phyloP scores from a whole-genome alignment of 2,113 vertebrate species.

The Sander vitreus region DNA sequence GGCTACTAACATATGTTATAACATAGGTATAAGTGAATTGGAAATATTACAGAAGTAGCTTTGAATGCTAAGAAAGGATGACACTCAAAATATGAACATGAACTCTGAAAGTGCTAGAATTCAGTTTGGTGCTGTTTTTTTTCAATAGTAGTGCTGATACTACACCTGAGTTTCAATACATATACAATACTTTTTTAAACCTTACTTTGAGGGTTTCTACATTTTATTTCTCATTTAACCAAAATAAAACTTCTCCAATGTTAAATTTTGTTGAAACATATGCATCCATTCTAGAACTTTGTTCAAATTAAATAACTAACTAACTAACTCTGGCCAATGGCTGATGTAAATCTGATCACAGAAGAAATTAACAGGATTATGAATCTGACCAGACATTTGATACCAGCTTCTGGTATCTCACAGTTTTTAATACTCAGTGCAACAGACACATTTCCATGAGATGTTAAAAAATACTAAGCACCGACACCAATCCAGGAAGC shows the following conservation, averaged over 20 bases:
- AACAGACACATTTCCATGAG: background rate
- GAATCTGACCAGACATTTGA: background rate
- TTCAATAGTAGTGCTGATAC: background rate
- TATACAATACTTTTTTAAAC: background rate
- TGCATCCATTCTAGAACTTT: background rate
- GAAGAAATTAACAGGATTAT: background rate
- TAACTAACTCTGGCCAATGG: constrained; percentile 4
- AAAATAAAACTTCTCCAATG: constrained; percentile 1
- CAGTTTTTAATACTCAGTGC: background rate
- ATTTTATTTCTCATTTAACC: background rate
- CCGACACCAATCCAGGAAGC: constrained; percentile 12
- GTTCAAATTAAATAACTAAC: background rate
- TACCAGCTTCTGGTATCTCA: background rate
- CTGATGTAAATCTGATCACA: background rate
- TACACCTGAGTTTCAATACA: background rate
- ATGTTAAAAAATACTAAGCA: background rate
- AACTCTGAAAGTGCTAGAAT: background rate
- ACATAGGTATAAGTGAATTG: background rate
- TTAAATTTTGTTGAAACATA: background rate
- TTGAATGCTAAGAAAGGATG: background rate
- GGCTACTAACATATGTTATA: background rate
- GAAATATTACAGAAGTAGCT: background rate
- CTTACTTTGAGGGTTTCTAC: background rate
- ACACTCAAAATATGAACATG: background rate
- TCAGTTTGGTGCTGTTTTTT: background rate